phyloP scores from a whole-genome alignment of 1,140 invertebrate species.

The Stegodyphus mimosarum region DNA sequence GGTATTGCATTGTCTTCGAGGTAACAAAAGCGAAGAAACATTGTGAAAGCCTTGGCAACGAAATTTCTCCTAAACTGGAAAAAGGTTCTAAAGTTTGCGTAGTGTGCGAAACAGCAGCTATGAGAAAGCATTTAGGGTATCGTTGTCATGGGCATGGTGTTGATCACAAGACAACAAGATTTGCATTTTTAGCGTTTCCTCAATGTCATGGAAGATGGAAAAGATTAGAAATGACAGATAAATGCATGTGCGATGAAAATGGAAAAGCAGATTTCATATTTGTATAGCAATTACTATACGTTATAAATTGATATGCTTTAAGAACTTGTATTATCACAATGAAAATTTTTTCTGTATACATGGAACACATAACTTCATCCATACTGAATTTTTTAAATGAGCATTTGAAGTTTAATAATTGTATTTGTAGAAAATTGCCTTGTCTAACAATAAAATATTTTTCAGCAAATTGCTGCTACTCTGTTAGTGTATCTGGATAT shows the following conservation, averaged over 20 bases:
- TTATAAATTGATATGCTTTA: background rate
- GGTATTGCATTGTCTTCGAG: slow-evolving; percentile 80
- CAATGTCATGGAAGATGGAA: slow-evolving; percentile 88
- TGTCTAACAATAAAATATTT: too few species aligned
- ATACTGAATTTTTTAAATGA: too few species aligned
- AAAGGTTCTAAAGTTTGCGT: slow-evolving; percentile 79
- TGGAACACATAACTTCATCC: too few species aligned
- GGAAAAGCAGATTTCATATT: slow-evolving; percentile 65
- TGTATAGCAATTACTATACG: slow-evolving; percentile 57
- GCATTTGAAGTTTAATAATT: too few species aligned
- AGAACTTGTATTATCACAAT: background rate
- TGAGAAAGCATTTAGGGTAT: slow-evolving; percentile 77
- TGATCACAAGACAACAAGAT: slow-evolving; percentile 78
- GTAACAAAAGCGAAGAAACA: slow-evolving; percentile 82
- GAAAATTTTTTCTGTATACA: background rate
- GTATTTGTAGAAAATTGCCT: too few species aligned
- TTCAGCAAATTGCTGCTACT: too few species aligned
- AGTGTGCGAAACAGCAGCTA: slow-evolving; percentile 79
- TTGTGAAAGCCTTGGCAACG: slow-evolving; percentile 71
- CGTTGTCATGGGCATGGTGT: slow-evolving; percentile 83
- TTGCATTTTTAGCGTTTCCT: slow-evolving; percentile 79
- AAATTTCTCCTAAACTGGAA: background rate
- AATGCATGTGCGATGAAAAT: slow-evolving; percentile 50
- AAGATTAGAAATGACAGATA: slow-evolving; percentile 62
- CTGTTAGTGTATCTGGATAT: too few species aligned